Evolutionary conservation across 2,888 invertebrate species (phyloP).

Genomic region (Oscheius onirici): DNA sequence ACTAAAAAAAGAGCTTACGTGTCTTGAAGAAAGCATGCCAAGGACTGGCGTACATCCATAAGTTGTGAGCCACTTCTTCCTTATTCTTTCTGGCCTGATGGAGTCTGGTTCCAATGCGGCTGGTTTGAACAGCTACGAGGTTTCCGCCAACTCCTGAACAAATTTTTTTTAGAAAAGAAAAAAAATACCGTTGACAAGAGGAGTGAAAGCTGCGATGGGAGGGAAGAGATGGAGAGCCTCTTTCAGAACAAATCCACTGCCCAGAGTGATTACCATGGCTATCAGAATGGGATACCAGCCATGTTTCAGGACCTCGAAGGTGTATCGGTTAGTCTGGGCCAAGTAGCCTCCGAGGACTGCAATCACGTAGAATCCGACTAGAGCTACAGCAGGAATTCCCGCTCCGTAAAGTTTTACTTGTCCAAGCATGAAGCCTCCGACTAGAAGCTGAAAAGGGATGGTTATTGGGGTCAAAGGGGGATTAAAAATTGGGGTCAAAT

Average conservation of each 20-base stretch:
- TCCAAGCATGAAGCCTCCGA: constrained; percentile 39
- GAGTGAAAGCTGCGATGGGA: constrained; percentile 64
- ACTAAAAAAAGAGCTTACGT: background rate
- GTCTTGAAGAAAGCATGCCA: constrained; percentile 33
- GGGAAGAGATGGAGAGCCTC: constrained; percentile 54
- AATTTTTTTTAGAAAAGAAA: background rate
- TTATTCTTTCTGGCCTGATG: constrained; percentile 54
- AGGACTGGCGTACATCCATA: constrained; percentile 32
- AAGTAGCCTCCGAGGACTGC: constrained; percentile 43
- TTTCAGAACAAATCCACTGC: constrained; percentile 62
- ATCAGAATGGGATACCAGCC: constrained; percentile 56
- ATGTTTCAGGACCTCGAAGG: constrained; percentile 48
- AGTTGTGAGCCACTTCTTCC: constrained; percentile 27
- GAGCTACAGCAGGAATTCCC: background rate
- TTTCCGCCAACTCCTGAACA: constrained; percentile 66
- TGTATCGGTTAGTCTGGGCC: constrained; percentile 46
- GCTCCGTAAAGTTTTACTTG: constrained; percentile 24
- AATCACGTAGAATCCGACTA: constrained; percentile 43
- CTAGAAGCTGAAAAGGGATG: constrained; percentile 36
- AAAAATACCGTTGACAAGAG: constrained; percentile 61
- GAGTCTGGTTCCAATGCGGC: constrained; percentile 59
- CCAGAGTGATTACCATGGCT: constrained; percentile 56
- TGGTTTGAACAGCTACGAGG: constrained; percentile 63
- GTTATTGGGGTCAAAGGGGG: too few relatives aligned
- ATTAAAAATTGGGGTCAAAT: too few relatives aligned